A percentile compares a stretch with the other conserved stretches of the same genome.
These are phyloP conservation scores for Orthosia cruda DNA, from an alignment of 2,888 invertebrate species.

Conservation along the genomic window DNA sequence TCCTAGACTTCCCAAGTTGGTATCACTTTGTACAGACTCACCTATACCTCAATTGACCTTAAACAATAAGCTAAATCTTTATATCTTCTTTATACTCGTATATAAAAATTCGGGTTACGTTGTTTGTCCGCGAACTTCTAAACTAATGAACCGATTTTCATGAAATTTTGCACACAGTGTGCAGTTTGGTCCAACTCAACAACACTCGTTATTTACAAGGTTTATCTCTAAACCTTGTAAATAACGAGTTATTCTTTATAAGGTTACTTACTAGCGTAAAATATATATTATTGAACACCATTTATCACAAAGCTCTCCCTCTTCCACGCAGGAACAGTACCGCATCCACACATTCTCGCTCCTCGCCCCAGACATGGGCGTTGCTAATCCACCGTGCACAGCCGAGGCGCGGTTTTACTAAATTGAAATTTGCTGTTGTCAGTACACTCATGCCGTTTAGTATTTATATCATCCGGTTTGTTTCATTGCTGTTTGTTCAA, in stretches of 20 bases:
- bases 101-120: too few relatives aligned
- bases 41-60: background rate
- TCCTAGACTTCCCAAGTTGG: background rate
- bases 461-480: conserved; percentile 63
- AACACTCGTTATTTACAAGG: too few relatives aligned
- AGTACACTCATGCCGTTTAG: conserved; percentile 65
- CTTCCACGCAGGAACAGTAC: background rate
- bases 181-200: too few relatives aligned
- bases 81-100: too few relatives aligned
- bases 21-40: background rate
- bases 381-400: conserved; percentile 74
- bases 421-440: conserved; percentile 88
- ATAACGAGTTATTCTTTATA: too few relatives aligned
- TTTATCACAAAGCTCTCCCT: too few relatives aligned
- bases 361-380: conserved; percentile 59
- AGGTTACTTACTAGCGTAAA: too few relatives aligned
- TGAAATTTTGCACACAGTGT: too few relatives aligned
- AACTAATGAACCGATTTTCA: too few relatives aligned
- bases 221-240: too few relatives aligned
- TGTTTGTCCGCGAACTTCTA: too few relatives aligned
- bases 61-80: background rate
- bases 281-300: too few relatives aligned
- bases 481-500: conserved; percentile 53
- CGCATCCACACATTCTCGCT: conserved; percentile 56
- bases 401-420: conserved; percentile 82